Evolutionary conservation across 2,797 vertebrate genomes (phyloP).

Genomic region (Champsocephalus esox): DNA sequence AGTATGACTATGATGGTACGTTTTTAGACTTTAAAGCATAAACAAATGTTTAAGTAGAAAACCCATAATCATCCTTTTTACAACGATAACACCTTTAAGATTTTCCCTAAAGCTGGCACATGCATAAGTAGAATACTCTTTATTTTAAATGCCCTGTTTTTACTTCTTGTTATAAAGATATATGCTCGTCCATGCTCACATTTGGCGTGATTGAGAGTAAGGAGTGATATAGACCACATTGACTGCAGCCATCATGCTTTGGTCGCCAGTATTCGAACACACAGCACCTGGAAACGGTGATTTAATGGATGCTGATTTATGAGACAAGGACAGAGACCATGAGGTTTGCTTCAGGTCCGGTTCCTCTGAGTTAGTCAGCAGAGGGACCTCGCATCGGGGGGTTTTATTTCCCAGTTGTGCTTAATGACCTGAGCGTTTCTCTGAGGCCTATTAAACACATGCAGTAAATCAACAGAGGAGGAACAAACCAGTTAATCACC

Average conservation of each 20-base stretch:
- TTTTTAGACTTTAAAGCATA: no score
- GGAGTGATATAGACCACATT: conserved; percentile 17
- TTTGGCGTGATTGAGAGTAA: conserved; percentile 36
- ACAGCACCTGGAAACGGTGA: conserved; percentile 25
- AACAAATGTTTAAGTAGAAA: no score
- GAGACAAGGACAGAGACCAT: conserved; percentile 37
- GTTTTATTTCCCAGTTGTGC: conserved; percentile 64
- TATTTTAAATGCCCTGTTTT: conserved; percentile 31
- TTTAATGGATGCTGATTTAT: conserved; percentile 62
- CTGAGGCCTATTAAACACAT: conserved; percentile 63
- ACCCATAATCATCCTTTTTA: no score
- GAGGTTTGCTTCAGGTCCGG: conserved; percentile 39
- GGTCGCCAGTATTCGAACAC: conserved; percentile 20
- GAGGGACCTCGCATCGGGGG: conserved; percentile 45
- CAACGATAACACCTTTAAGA: background rate
- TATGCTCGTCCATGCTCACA: conserved; percentile 37
- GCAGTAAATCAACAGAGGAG: conserved; percentile 69
- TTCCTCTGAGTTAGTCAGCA: conserved; percentile 39
- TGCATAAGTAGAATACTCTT: conserved; percentile 27
- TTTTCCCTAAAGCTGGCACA: conserved; percentile 4
- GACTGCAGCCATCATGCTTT: background rate
- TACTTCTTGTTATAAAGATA: conserved; percentile 29
- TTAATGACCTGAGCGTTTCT: conserved; percentile 66
- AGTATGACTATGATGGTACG: no score
- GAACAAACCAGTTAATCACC: conserved; percentile 70